A percentile compares a stretch with the other conserved stretches of the same genome.
phyloP scores from a whole-genome alignment of 2,113 vertebrate species.

The Fregata magnificens region DNA sequence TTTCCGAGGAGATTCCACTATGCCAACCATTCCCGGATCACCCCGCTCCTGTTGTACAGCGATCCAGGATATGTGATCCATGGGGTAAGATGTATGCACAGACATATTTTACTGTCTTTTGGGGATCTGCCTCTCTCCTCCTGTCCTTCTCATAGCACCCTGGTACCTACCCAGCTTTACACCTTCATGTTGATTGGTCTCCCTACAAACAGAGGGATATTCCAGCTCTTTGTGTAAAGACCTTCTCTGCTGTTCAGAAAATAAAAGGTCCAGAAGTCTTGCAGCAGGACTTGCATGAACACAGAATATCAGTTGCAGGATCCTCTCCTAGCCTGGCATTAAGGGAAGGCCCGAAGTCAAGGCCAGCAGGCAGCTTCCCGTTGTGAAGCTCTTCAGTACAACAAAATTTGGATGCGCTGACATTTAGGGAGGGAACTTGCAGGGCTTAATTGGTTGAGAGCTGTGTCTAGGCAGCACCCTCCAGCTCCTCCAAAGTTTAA shows the following conservation, averaged over 20 bases:
- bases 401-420: not conserved
- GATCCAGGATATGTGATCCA: slow-evolving; percentile 90
- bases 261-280: not conserved
- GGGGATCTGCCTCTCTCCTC: not conserved
- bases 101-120: not conserved
- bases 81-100: slow-evolving; percentile 70
- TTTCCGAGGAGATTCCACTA: slow-evolving; percentile 81
- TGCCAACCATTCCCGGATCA: slow-evolving; percentile 75
- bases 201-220: not conserved
- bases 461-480: not conserved
- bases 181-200: not conserved
- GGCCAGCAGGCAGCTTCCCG: not conserved
- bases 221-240: not conserved
- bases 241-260: not conserved
- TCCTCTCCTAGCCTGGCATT: not conserved
- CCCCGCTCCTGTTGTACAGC: slow-evolving; percentile 80
- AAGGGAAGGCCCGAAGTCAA: not conserved
- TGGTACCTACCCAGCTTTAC: not conserved
- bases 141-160: not conserved
- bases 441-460: not conserved
- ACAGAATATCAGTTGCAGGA: not conserved
- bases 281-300: not conserved
- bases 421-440: not conserved
- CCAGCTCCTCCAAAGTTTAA: not conserved
- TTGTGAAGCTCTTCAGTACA: not conserved